Evolutionary conservation across 2,888 invertebrate species (phyloP).

Genomic region (Coecobrya sp.): DNA sequence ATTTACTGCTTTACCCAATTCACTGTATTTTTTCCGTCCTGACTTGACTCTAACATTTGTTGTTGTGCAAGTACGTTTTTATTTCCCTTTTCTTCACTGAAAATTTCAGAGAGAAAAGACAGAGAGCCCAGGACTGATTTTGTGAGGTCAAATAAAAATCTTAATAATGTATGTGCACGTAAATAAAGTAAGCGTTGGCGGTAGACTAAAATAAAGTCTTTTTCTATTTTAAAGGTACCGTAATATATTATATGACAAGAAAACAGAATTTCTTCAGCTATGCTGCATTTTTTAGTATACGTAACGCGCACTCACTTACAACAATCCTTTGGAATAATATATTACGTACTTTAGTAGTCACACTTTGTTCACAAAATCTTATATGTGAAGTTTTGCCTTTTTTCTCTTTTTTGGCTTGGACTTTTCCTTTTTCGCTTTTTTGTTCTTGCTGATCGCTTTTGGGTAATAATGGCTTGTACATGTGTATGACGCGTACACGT

Average conservation of each 20-base stretch:
- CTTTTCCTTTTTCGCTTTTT: constrained; percentile 43
- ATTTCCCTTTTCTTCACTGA: constrained; percentile 47
- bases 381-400: constrained; percentile 41
- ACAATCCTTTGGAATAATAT: constrained; percentile 46
- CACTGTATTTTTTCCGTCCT: constrained; percentile 15
- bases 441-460: constrained; percentile 25
- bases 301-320: constrained; percentile 53
- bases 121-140: constrained; percentile 51
- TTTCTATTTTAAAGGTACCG: constrained; percentile 26
- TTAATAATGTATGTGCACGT: constrained; percentile 69
- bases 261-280: background rate
- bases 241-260: constrained; percentile 24
- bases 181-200: constrained; percentile 61
- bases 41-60: constrained; percentile 48
- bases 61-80: constrained; percentile 60
- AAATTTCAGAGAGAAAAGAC: constrained; percentile 12
- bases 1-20: constrained; percentile 49
- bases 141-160: constrained; percentile 77
- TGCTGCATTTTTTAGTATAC: background rate
- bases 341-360: constrained; percentile 8
- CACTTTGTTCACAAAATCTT: constrained; percentile 51
- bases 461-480: constrained; percentile 33
- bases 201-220: constrained; percentile 2
- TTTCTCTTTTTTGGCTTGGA: constrained; percentile 21
- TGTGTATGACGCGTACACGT: constrained; percentile 16